Conservation (phyloP, 2,797 vertebrate genomes). For the Acrossocheilus wenchowensis region DNA sequence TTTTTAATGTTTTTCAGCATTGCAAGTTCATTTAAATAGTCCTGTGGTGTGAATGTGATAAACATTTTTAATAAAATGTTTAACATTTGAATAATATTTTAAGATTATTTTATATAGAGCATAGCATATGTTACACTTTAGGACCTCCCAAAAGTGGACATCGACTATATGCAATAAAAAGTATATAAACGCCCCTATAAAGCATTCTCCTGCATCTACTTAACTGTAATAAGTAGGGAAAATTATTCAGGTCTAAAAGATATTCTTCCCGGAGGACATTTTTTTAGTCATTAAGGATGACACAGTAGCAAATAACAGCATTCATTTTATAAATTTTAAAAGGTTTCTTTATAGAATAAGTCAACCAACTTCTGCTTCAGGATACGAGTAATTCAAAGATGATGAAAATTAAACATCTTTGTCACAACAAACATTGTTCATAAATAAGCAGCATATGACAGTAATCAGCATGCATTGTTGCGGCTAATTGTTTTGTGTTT, state of each 20-base stretch:
- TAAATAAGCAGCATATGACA: conserved; percentile 33
- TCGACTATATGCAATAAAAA: neutral
- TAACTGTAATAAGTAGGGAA: neutral
- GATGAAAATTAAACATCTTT: conserved; percentile 29
- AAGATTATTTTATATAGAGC: neutral
- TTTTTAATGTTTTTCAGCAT: neutral
- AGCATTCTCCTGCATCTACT: neutral
- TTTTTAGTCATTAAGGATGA: conserved; percentile 35
- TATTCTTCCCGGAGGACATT: conserved; percentile 17
- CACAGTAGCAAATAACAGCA: conserved; percentile 12
- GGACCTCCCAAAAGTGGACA: neutral
- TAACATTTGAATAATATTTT: neutral
- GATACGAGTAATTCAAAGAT: conserved; percentile 14
- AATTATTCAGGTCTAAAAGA: conserved; percentile 20
- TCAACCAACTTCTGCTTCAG: conserved; percentile 24
- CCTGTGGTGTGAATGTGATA: neutral
- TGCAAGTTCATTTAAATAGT: neutral
- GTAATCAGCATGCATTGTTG: conserved; percentile 41
- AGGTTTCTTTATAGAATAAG: conserved; percentile 14
- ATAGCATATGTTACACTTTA: neutral
- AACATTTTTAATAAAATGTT: neutral
- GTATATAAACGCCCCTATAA: neutral
- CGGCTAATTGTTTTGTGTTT: conserved; percentile 45
- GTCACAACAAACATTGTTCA: conserved; percentile 29
- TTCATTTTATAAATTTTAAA: neutral